Base-by-base conservation (phyloP, 2,113 vertebrate species). In the Chrysochloris asiatica region DNA sequence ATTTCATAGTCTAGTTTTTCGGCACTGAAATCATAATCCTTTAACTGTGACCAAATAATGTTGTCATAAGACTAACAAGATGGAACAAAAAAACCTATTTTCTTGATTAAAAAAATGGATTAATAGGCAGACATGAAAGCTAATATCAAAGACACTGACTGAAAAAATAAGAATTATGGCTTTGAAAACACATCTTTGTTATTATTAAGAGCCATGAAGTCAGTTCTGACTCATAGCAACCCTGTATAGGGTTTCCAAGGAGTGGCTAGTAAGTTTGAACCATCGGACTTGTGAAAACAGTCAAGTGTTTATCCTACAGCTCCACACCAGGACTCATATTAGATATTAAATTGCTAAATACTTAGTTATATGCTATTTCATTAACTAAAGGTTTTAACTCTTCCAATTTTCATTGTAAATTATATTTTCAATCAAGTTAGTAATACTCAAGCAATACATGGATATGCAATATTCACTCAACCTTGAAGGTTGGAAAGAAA, bases 381-480 rank as follows among this genome's bases (percentile, higher is more conserved):
- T 86, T 93, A 79, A 79, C 26, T 63, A 73, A 79, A 90, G 41
- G 19, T 84, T 28, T 33, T 77, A 81, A 3, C 10, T 65, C 75
- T 83, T 79, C 65, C 47, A 79, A 76, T 86, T 86, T 92, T 88
- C n/a, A 79, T 5, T 54, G 76, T 24, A 93, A 93, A 88, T 89
- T 87, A 50, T 26, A 54, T 73, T 87, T 73, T 87, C 73, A 89
- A 43, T 87, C 73, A 41, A 90, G 59, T 83, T 45, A 76, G 0
- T 72, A 87, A 65, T 22, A 93, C 6, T 88, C 50, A 88, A 90
- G 19, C 26, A 16, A 72, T 26, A 85, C 5, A 79, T 16, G 11
- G 77, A 91, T 86, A 93, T 22, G 17, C 19, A 95, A 84, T 47
- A 67, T 81, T 79, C 61, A 43, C 79, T 89, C 52, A 83, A 76